These are phyloP conservation scores for Salminus brasiliensis DNA, from an alignment of 2,113 vertebrate genomes.

Conservation along the genomic window DNA sequence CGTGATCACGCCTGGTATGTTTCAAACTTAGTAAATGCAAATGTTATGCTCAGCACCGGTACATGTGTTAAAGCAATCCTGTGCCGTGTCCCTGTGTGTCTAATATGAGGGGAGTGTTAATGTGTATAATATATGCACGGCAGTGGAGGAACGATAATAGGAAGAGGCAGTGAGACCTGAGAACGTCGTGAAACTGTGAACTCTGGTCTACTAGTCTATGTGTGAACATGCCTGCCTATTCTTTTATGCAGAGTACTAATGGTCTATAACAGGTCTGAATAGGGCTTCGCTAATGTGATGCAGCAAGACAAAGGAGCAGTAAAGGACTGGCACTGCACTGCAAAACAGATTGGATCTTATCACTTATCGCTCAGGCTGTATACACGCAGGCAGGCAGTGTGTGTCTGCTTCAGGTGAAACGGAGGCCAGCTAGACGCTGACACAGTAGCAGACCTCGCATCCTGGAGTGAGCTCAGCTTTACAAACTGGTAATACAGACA, in stretches of 20 bases:
- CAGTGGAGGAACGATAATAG: not conserved
- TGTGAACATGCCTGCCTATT: not conserved
- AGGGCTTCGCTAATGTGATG: slow-evolving; percentile 13
- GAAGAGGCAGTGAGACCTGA: not conserved
- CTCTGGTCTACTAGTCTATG: not conserved
- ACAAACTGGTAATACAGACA: slow-evolving; percentile 30
- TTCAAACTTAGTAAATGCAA: slow-evolving; percentile 41
- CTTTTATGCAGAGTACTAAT: not conserved
- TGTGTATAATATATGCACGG: not conserved
- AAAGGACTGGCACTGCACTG: not conserved
- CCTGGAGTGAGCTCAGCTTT: slow-evolving; percentile 47
- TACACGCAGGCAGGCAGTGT: not conserved
- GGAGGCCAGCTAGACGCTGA: slow-evolving; percentile 14
- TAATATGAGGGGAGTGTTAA: slow-evolving; percentile 32
- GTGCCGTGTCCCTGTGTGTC: slow-evolving; percentile 16
- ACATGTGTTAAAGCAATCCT: slow-evolving; percentile 29
- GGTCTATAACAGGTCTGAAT: not conserved
- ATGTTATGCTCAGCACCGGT: slow-evolving; percentile 13
- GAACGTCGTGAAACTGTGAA: not conserved
- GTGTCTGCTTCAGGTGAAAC: slow-evolving; percentile 50
- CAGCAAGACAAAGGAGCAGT: not conserved
- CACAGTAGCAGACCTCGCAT: not conserved
- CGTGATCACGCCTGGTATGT: not conserved
- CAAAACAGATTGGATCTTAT: slow-evolving; percentile 6
- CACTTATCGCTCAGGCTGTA: not conserved